Evolutionary conservation across 2,888 invertebrate genomes (phyloP).

Genomic region (Campoletis raptor): DNA sequence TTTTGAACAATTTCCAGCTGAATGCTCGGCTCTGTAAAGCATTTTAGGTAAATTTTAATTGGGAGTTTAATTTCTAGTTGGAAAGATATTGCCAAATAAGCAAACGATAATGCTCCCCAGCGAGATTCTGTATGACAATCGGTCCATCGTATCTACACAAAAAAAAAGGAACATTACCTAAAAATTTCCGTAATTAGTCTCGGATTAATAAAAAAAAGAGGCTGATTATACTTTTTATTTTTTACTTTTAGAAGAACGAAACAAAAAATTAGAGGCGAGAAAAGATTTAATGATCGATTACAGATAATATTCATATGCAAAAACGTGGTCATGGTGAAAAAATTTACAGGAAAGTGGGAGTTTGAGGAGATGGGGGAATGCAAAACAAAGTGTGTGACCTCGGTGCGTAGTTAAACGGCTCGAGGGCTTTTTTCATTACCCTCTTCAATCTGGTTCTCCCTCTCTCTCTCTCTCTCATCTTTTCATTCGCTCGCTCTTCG

Average conservation of each 20-base stretch:
- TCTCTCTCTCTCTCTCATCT: conserved; percentile 20
- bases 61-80: not conserved
- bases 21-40: not conserved
- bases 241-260: not conserved
- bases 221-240: too few relatives aligned
- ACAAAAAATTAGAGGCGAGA: not conserved
- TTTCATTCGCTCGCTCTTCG: not conserved
- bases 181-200: too few relatives aligned
- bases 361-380: conserved; percentile 4
- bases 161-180: too few relatives aligned
- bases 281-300: conserved; percentile 30
- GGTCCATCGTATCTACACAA: too few relatives aligned
- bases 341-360: conserved; percentile 51
- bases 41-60: not conserved
- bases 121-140: too few relatives aligned
- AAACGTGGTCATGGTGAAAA: conserved; percentile 32
- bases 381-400: conserved; percentile 6
- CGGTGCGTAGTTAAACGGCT: not conserved
- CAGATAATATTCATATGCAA: conserved; percentile 47
- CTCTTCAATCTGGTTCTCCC: conserved; percentile 17
- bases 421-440: conserved; percentile 38
- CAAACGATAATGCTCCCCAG: too few relatives aligned
- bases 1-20: not conserved
- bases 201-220: too few relatives aligned
- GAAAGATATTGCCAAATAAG: too few relatives aligned